Percentiles rank a stretch among this genome's conserved stretches.
These are phyloP conservation scores for Lamellibrachia satsuma DNA, from an alignment of 2,888 invertebrate species.

Conservation along the genomic window DNA sequence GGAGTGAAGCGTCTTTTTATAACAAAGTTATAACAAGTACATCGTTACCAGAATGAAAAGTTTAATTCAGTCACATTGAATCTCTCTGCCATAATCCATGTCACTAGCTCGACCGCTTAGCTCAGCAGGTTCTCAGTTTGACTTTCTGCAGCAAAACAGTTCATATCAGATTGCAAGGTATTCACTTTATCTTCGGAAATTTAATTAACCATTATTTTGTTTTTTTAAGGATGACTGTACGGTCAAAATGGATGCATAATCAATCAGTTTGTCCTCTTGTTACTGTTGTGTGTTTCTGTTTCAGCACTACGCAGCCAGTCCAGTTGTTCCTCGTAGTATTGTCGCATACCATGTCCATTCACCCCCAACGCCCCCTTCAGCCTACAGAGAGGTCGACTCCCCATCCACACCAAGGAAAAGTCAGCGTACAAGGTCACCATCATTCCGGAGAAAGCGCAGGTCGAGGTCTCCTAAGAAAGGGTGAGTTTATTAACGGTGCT, in stretches of 20 bases:
- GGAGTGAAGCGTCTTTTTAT: background rate
- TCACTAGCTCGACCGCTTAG: no score
- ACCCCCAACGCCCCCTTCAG: slow-evolving; percentile 28
- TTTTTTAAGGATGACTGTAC: background rate
- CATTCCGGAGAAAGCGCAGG: background rate
- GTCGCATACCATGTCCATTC: slow-evolving; percentile 9
- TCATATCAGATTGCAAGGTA: background rate
- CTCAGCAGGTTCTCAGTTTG: background rate
- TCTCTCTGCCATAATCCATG: background rate
- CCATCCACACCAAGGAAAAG: slow-evolving; percentile 19
- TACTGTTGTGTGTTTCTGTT: background rate
- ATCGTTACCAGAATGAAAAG: background rate
- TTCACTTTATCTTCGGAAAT: background rate
- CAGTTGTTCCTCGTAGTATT: background rate
- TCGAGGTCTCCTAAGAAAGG: slow-evolving; percentile 31
- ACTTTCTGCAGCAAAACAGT: background rate
- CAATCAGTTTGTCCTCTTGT: background rate
- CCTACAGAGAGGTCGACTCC: slow-evolving; percentile 32
- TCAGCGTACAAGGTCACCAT: background rate
- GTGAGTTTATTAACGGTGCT: slow-evolving; percentile 18
- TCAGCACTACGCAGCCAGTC: background rate
- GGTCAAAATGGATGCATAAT: background rate
- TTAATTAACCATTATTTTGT: no score
- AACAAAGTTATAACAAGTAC: background rate
- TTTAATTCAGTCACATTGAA: background rate